phyloP scores from a whole-genome alignment of 1,140 invertebrate genomes.

The Micrasema longulum region DNA sequence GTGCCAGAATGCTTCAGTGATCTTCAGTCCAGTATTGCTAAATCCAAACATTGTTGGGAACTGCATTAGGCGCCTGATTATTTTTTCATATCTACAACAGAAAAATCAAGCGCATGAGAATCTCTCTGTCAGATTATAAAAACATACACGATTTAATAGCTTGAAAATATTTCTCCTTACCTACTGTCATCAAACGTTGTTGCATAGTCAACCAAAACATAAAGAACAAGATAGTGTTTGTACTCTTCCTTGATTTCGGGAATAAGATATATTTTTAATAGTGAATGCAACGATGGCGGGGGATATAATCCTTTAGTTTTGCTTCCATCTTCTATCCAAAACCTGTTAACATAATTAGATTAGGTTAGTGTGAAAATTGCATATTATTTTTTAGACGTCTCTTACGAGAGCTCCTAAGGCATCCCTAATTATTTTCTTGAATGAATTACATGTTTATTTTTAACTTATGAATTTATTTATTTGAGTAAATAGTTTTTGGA shows the following conservation, averaged over 20 bases:
- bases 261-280: slow-evolving; percentile 80
- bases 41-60: slow-evolving; percentile 82
- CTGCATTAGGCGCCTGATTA: slow-evolving; percentile 75
- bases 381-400: no score
- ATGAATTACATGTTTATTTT: no score
- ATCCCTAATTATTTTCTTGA: no score
- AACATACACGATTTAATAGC: not conserved
- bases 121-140: no score
- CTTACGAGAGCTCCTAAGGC: no score
- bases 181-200: slow-evolving; percentile 70
- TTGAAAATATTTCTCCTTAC: slow-evolving; percentile 41
- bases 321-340: slow-evolving; percentile 78
- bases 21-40: slow-evolving; percentile 76
- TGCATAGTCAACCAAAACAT: slow-evolving; percentile 83
- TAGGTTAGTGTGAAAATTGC: no score
- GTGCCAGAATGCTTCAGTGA: slow-evolving; percentile 87
- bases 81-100: slow-evolving; percentile 62
- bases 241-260: slow-evolving; percentile 72
- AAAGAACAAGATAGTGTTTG: slow-evolving; percentile 85
- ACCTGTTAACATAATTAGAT: slow-evolving; percentile 59
- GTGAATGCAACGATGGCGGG: slow-evolving; percentile 80
- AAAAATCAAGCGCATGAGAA: not conserved
- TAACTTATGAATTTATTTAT: no score
- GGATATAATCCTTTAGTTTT: slow-evolving; percentile 79
- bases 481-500: no score